Evolutionary conservation across 1,140 invertebrate species (phyloP).

Genomic region (Drosophila mojavensis): DNA sequence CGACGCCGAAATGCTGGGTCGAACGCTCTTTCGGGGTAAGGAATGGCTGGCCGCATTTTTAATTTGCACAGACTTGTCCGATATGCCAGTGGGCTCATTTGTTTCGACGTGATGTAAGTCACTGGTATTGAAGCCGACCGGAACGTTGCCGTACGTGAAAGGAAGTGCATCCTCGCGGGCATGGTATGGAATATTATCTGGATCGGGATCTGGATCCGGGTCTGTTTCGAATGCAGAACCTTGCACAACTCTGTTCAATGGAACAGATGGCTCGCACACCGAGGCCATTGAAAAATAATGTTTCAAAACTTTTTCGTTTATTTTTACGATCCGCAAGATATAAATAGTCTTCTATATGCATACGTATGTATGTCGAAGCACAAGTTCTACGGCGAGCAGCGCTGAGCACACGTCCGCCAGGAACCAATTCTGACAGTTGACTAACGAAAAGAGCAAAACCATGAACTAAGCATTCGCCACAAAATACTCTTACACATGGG

Average conservation of each 20-base stretch:
- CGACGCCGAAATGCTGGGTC: constrained; percentile 55
- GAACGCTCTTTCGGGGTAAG: constrained; percentile 35
- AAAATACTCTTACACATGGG: neutral
- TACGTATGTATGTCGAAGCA: constrained; percentile 3
- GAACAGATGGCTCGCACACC: constrained; percentile 28
- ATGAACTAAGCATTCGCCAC: neutral
- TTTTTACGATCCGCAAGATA: constrained; percentile 29
- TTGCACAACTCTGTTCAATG: constrained; percentile 15
- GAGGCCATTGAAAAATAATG: constrained; percentile 26
- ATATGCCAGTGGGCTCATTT: constrained; percentile 7
- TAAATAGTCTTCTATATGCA: constrained; percentile 23
- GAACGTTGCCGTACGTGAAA: constrained; percentile 88
- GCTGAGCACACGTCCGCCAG: constrained; percentile 22
- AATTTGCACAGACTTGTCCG: neutral
- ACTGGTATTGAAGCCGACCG: constrained; percentile 48
- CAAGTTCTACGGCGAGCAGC: neutral
- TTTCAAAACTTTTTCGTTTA: constrained; percentile 22
- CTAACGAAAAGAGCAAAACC: constrained; percentile 18
- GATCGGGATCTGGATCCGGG: constrained; percentile 10
- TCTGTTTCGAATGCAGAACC: neutral
- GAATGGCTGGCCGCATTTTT: constrained; percentile 24
- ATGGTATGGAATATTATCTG: constrained; percentile 88
- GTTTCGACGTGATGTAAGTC: constrained; percentile 44
- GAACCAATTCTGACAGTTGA: constrained; percentile 19
- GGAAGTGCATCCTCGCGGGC: constrained; percentile 89